Evolutionary conservation across 2,888 invertebrate genomes (phyloP).

Genomic region (Drosophila niveifrons): DNA sequence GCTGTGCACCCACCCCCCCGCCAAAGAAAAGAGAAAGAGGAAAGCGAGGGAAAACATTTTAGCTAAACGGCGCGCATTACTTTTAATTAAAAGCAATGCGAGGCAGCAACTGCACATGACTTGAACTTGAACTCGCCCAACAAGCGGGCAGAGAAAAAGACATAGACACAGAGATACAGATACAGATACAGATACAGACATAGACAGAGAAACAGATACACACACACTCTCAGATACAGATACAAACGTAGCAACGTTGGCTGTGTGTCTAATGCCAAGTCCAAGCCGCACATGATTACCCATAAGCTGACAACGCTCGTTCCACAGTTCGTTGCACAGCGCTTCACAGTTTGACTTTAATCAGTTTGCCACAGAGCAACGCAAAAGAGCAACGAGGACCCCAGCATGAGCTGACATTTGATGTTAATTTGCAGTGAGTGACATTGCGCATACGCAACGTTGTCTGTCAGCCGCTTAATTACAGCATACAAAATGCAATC

Average conservation of each 20-base stretch:
- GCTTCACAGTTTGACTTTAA: constrained; percentile 71
- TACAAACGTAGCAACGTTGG: constrained; percentile 33
- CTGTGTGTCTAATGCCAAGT: constrained; percentile 64
- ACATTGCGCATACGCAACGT: constrained; percentile 76
- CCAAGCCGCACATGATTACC: constrained; percentile 72
- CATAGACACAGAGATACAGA: constrained; percentile 12
- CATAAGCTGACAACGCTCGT: constrained; percentile 76
- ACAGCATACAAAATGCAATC: constrained; percentile 37
- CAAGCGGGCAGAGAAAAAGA: constrained; percentile 33
- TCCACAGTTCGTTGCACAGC: constrained; percentile 70
- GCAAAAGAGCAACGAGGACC: constrained; percentile 24
- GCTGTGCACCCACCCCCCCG: constrained; percentile 52
- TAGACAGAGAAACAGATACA: neutral
- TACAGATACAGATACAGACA: neutral
- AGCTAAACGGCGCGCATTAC: constrained; percentile 77
- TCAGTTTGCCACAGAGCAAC: constrained; percentile 64
- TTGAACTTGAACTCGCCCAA: constrained; percentile 74
- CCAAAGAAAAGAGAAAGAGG: constrained; percentile 23
- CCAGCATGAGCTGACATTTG: constrained; percentile 52
- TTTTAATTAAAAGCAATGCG: constrained; percentile 78
- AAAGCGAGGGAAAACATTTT: constrained; percentile 43
- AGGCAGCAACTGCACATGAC: constrained; percentile 68
- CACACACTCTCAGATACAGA: neutral
- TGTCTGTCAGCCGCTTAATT: constrained; percentile 58
- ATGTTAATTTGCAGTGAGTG: constrained; percentile 73